Percentiles rank a stretch among this genome's conserved stretches.
These are phyloP conservation scores for Engystomops pustulosus DNA, from an alignment of 2,113 vertebrate genomes.

Conservation along the genomic window DNA sequence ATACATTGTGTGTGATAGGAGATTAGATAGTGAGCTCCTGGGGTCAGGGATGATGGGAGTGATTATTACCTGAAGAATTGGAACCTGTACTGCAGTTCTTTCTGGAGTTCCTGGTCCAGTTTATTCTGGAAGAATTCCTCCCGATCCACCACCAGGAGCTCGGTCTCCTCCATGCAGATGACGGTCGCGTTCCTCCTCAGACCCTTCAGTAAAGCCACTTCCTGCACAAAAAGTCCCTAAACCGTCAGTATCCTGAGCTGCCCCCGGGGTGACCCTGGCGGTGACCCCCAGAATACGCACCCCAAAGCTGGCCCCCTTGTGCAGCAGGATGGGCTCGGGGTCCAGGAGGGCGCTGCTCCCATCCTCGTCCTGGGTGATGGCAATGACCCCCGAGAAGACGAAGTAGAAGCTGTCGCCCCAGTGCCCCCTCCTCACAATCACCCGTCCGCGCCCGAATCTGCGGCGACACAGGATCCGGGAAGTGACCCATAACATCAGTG, in stretches of 20 bases:
- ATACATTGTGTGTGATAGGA: no score
- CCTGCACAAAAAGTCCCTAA: slow-evolving; percentile 59
- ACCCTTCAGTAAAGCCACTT: slow-evolving; percentile 67
- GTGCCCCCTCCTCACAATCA: slow-evolving; percentile 66
- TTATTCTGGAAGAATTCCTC: slow-evolving; percentile 69
- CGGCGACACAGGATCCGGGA: slow-evolving; percentile 33
- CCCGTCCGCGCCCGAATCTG: slow-evolving; percentile 67
- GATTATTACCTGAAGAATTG: slow-evolving; percentile 67
- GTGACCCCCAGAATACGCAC: slow-evolving; percentile 53
- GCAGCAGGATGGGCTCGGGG: slow-evolving; percentile 61
- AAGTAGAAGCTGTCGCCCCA: slow-evolving; percentile 68
- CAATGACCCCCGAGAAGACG: slow-evolving; percentile 64
- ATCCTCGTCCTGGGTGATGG: slow-evolving; percentile 65
- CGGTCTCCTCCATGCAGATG: slow-evolving; percentile 72
- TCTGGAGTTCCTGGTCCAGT: slow-evolving; percentile 67
- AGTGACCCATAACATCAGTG: no score
- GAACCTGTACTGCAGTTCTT: slow-evolving; percentile 63
- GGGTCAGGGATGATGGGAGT: not conserved
- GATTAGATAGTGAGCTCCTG: no score
- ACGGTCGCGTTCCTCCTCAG: slow-evolving; percentile 63
- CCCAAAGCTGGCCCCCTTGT: slow-evolving; percentile 66
- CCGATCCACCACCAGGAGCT: slow-evolving; percentile 71
- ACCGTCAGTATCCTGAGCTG: no score
- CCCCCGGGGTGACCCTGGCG: no score
- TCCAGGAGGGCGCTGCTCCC: slow-evolving; percentile 68